Conservation (phyloP, 2,797 vertebrate genomes). For the Sebastes cheni region DNA sequence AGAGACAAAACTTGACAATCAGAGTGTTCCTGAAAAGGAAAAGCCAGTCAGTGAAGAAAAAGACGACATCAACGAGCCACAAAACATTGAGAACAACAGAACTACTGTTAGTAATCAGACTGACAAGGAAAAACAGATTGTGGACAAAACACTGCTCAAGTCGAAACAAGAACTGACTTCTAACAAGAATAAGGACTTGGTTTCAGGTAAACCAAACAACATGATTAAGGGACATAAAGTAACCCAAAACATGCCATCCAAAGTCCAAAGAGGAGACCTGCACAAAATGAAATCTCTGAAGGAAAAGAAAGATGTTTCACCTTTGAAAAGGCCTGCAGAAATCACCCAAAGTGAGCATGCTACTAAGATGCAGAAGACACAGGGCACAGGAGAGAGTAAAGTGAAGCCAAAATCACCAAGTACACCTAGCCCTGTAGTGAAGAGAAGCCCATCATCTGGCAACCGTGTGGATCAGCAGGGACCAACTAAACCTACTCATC, state of each 20-base stretch:
- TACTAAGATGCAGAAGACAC: slow-evolving; percentile 88
- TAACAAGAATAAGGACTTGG: slow-evolving; percentile 70
- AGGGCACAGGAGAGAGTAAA: slow-evolving; percentile 67
- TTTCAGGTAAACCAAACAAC: slow-evolving; percentile 59
- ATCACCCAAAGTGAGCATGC: slow-evolving; percentile 71
- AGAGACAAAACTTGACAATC: slow-evolving; percentile 68
- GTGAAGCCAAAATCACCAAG: slow-evolving; percentile 74
- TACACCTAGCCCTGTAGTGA: slow-evolving; percentile 54
- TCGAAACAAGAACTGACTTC: slow-evolving; percentile 62
- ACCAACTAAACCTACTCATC: slow-evolving; percentile 51
- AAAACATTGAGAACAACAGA: slow-evolving; percentile 50
- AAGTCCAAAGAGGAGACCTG: slow-evolving; percentile 69
- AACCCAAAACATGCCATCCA: slow-evolving; percentile 62
- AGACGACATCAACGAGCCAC: slow-evolving; percentile 36
- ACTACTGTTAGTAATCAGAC: slow-evolving; percentile 37
- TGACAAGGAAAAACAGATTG: slow-evolving; percentile 55
- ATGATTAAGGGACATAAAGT: slow-evolving; percentile 62
- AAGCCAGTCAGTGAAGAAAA: slow-evolving; percentile 28
- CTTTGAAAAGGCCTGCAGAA: slow-evolving; percentile 83
- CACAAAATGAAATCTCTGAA: slow-evolving; percentile 69
- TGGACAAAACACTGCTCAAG: slow-evolving; percentile 67
- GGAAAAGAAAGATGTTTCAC: slow-evolving; percentile 66
- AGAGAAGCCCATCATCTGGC: slow-evolving; percentile 76
- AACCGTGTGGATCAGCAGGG: slow-evolving; percentile 66
- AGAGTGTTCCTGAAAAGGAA: slow-evolving; percentile 47